These are phyloP conservation scores for Drosophila infuscata DNA, from an alignment of 2,888 invertebrate genomes.

Conservation along the genomic window DNA sequence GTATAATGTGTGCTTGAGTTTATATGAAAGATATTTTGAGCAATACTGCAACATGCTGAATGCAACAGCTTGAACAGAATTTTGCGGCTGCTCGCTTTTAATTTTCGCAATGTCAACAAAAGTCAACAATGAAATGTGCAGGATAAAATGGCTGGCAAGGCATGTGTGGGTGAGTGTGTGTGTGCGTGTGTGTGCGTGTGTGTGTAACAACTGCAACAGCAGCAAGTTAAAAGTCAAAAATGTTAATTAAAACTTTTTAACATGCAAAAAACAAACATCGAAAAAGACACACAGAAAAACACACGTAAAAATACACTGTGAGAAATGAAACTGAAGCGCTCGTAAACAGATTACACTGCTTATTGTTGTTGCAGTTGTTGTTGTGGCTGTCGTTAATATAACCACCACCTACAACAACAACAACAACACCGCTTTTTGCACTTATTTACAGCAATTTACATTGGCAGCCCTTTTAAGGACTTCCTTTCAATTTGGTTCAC, in stretches of 20 bases:
- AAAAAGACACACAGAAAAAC: slow-evolving; percentile 28
- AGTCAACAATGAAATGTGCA: slow-evolving; percentile 66
- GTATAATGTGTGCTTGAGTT: background rate
- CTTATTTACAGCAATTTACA: slow-evolving; percentile 65
- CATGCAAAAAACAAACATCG: slow-evolving; percentile 72
- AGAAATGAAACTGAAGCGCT: slow-evolving; percentile 22
- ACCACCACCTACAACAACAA: slow-evolving; percentile 21
- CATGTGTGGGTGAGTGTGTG: slow-evolving; percentile 14
- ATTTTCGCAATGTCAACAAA: slow-evolving; percentile 69
- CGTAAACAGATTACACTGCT: slow-evolving; percentile 48
- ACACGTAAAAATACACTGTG: slow-evolving; percentile 1
- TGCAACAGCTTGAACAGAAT: slow-evolving; percentile 52
- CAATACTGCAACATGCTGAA: slow-evolving; percentile 32
- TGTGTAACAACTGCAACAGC: slow-evolving; percentile 38
- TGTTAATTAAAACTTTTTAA: slow-evolving; percentile 80
- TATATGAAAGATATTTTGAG: slow-evolving; percentile 34
- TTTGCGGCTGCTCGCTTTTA: slow-evolving; percentile 55
- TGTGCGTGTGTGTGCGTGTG: slow-evolving; percentile 6
- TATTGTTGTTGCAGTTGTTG: slow-evolving; percentile 23
- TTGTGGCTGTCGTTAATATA: slow-evolving; percentile 52
- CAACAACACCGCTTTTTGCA: slow-evolving; percentile 19
- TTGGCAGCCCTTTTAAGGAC: slow-evolving; percentile 56
- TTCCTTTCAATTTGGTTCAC: slow-evolving; percentile 44
- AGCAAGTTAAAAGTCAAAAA: slow-evolving; percentile 75
- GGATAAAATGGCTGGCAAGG: slow-evolving; percentile 30